Conservation (phyloP, 2,797 vertebrate species). For the Paratrypauchen microcephalus region DNA sequence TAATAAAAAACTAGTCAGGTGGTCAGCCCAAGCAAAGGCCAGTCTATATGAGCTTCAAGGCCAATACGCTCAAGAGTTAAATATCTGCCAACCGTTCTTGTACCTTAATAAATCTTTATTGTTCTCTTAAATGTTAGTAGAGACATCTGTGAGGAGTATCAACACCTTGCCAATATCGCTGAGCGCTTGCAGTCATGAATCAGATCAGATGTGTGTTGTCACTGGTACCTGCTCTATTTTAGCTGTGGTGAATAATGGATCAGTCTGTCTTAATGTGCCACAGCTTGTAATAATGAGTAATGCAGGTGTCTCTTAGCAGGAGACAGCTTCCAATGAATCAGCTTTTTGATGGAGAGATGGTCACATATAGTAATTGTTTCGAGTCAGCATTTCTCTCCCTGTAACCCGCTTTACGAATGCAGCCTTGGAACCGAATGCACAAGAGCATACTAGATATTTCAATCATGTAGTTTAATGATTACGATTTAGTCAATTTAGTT, state of each 20-base stretch:
- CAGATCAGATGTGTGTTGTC: conserved; percentile 17
- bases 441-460: background rate
- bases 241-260: conserved; percentile 29
- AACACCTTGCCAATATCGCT: conserved; percentile 45
- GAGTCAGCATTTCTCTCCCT: conserved; percentile 27
- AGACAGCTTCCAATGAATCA: conserved; percentile 34
- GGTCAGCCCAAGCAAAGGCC: too few relatives aligned
- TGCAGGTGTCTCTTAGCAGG: conserved; percentile 9
- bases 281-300: conserved; percentile 35
- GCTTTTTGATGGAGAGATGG: conserved; percentile 41
- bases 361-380: conserved; percentile 43
- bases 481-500: background rate
- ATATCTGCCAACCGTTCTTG: too few relatives aligned
- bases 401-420: conserved; percentile 5
- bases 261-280: conserved; percentile 32
- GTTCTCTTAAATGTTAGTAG: background rate
- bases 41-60: too few relatives aligned
- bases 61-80: too few relatives aligned
- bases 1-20: too few relatives aligned
- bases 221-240: background rate
- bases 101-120: background rate
- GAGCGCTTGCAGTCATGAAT: conserved; percentile 31
- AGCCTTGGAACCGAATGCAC: conserved; percentile 8
- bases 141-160: conserved; percentile 42
- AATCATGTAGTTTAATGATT: conserved; percentile 8